phyloP scores from a whole-genome alignment of 2,888 invertebrate species.

The Sminthurinus aureus region DNA sequence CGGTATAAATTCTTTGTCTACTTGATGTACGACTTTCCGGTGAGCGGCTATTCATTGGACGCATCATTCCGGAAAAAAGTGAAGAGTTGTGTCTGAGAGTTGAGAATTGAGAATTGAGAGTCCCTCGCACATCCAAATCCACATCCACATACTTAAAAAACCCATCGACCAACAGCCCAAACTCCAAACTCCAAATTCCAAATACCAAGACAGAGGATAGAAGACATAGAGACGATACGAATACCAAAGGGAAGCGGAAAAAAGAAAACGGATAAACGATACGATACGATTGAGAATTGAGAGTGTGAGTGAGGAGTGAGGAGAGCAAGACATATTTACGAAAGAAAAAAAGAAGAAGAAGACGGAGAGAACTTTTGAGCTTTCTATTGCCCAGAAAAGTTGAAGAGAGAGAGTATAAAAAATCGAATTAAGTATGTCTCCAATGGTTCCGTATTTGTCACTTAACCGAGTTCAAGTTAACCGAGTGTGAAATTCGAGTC shows the following conservation, averaged over 20 bases:
- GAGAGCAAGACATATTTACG: neutral
- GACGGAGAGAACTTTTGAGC: neutral
- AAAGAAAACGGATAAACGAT: no score
- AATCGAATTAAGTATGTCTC: slow-evolving; percentile 12
- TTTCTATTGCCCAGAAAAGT: neutral
- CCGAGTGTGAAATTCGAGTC: slow-evolving; percentile 20
- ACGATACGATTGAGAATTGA: no score
- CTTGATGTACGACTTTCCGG: neutral
- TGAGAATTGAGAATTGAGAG: neutral
- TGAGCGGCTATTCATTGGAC: neutral
- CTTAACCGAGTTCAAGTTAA: neutral
- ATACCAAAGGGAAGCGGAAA: neutral
- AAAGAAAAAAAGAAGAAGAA: slow-evolving; percentile 5
- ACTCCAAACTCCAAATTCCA: neutral
- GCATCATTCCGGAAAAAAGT: neutral
- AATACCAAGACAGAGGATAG: neutral
- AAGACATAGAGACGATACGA: neutral
- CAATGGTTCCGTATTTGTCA: slow-evolving; percentile 23
- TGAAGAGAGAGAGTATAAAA: slow-evolving; percentile 13
- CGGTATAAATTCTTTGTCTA: no score
- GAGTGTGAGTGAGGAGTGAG: neutral
- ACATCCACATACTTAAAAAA: no score
- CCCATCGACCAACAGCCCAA: neutral
- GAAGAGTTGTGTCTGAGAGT: neutral
- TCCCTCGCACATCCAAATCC: no score